Conservation (phyloP, 2,113 vertebrate species). For the Pan troglodytes region NHGRI_mPanTro3-v2.1_pri NC_072398.2:224549501-224550000, state of each 20-base stretch:
- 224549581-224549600: fast-evolving
- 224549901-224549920: too few relatives aligned
- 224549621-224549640: background rate
- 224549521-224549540: fast-evolving
- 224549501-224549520: background rate
- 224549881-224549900: too few relatives aligned
- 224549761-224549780: background rate
- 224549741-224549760: background rate
- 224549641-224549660: background rate
- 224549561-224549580: background rate
- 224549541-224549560: background rate
- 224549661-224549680: background rate
- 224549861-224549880: background rate
- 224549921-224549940: background rate
- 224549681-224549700: background rate
- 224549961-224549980: too few relatives aligned
- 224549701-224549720: background rate
- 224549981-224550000: background rate
- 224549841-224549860: fast-evolving
- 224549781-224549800: background rate
- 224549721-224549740: background rate
- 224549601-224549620: background rate
- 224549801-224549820: background rate
- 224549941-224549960: background rate
- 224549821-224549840: background rate